Base-by-base conservation (phyloP, 2,888 invertebrate species). In the Tipula lateralis region DNA sequence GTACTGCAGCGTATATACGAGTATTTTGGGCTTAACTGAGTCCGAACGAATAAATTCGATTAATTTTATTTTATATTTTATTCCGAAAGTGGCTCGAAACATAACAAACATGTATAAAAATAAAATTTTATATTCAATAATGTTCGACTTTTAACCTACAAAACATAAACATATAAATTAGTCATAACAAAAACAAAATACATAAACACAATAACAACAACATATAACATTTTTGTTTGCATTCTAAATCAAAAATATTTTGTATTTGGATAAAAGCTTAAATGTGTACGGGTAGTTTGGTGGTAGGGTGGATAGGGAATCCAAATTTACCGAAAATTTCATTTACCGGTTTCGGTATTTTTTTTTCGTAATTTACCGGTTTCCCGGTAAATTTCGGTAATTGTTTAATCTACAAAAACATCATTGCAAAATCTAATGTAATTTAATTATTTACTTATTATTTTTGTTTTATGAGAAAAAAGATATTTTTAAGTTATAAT, bases 181-280 rank as follows among this genome's bases (percentile, higher is more conserved):
- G n/a, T n/a, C n/a, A n/a, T n/a, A 6, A 36, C 36, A 7, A 44
- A 44, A 44, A 44, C 44, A 44, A 44, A 44, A 44, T 44, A 44
- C 44, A 44, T 44, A 44, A 44, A 5, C n/a, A 39, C 7, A 44
- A 44, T 4, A 44, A 50, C 44, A 36, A 36, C 36, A 36, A 36
- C 36, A 50, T 50, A n/a, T n/a, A 50, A 19, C 44, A 50, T 84
- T 85, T 50, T 66, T 80, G 84, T 66, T 83, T 84, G 32, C 66
- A 82, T 82, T 83, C 16, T 36, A 85, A 83, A 84, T 30, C 84
- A 36, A 83, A 32, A 32, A 81, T 24, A 83, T 84, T 66, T 66
- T 19, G 66, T 24, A 83, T 84, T 66, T 66, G 66, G 66, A 66
- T 66, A 24, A 66, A 66, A 24, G 66, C 66, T 66, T 50, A 50